Percentiles rank a stretch among this genome's conserved stretches.
Evolutionary conservation across 2,113 vertebrate species (phyloP).

Genomic region (Dipodomys stephensi): DNA sequence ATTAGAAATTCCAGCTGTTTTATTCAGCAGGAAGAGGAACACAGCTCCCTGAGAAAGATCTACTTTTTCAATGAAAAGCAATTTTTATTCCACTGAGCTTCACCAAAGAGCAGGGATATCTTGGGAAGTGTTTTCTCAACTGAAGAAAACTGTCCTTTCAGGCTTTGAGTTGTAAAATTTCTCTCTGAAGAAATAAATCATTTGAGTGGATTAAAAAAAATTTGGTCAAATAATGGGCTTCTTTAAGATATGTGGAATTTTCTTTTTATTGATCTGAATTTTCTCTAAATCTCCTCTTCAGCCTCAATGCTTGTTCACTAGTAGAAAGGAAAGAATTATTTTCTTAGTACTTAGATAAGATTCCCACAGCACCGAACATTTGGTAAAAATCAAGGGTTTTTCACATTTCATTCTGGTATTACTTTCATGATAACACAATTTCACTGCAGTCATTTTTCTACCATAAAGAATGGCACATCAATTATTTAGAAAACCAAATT

Average conservation of each 20-base stretch:
- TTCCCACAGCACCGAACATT: background rate
- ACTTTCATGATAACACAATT: constrained; percentile 32
- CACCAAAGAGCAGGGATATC: background rate
- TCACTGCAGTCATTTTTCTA: background rate
- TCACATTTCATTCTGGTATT: background rate
- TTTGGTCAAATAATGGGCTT: background rate
- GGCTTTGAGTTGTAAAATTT: constrained; percentile 40
- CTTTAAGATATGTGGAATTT: background rate
- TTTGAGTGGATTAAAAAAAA: background rate
- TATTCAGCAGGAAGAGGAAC: constrained; percentile 63
- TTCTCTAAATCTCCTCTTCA: too few relatives aligned
- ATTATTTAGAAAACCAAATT: constrained; percentile 39
- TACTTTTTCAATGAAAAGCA: constrained; percentile 54
- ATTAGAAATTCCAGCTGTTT: constrained; percentile 76
- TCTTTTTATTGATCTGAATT: background rate
- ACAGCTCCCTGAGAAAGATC: constrained; percentile 53
- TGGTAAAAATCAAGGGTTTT: background rate
- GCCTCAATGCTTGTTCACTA: background rate
- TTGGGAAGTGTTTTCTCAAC: background rate
- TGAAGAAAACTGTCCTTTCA: constrained; percentile 40
- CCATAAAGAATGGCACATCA: background rate
- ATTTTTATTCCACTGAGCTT: constrained; percentile 51
- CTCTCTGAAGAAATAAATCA: constrained; percentile 40
- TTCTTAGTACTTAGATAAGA: background rate
- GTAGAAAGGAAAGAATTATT: constrained; percentile 7